These are phyloP conservation scores for Eriosoma lanigerum DNA, from an alignment of 1,140 invertebrate species.

Conservation along the genomic window DNA sequence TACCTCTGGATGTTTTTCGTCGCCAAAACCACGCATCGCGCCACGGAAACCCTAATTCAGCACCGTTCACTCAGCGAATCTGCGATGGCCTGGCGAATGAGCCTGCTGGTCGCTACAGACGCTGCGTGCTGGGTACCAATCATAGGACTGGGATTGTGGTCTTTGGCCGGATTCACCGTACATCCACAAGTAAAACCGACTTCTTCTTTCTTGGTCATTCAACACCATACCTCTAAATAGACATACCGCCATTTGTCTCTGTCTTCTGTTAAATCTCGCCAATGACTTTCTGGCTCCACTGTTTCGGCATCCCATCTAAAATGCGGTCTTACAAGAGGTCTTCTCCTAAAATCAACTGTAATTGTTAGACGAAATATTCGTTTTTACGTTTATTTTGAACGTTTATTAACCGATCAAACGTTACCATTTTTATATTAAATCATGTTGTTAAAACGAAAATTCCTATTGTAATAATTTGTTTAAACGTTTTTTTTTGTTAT, in stretches of 20 bases:
- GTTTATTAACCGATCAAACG: no score
- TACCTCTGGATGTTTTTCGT: constrained; percentile 65
- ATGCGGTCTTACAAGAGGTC: no score
- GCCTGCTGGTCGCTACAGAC: constrained; percentile 64
- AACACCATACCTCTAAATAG: no score
- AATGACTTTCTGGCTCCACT: no score
- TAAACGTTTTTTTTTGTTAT: no score
- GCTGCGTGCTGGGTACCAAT: constrained; percentile 65
- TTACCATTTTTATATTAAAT: not conserved
- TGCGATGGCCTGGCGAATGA: constrained; percentile 64
- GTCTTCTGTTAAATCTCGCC: no score
- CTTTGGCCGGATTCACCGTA: constrained; percentile 60
- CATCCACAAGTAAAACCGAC: constrained; percentile 59
- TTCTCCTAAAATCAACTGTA: no score
- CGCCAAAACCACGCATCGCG: constrained; percentile 61
- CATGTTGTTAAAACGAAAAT: not conserved
- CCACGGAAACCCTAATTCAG: constrained; percentile 56
- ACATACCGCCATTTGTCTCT: no score
- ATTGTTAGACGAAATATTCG: no score
- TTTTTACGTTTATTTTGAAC: no score
- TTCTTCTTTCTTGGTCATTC: no score
- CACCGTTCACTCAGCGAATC: constrained; percentile 58
- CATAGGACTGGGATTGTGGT: constrained; percentile 61
- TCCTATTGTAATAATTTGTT: not conserved
- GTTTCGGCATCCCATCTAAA: no score